Conservation (phyloP, 2,888 invertebrate species). For the Acanthopleura granulata region DNA sequence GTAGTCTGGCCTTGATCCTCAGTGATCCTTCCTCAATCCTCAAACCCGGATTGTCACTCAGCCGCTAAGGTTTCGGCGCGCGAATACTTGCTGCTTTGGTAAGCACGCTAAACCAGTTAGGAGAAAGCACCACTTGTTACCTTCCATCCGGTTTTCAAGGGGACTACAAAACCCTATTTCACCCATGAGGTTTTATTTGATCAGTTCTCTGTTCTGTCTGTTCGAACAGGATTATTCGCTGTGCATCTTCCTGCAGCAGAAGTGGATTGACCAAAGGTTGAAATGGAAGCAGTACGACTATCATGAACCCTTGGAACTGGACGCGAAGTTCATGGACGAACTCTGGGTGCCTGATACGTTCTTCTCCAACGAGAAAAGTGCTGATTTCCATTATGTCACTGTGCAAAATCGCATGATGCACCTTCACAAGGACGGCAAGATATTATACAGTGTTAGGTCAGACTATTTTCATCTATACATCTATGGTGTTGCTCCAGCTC, state of each 20-base stretch:
- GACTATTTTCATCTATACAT: background rate
- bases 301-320: conserved; percentile 17
- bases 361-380: conserved; percentile 19
- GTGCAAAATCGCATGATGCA: conserved; percentile 20
- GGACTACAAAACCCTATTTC: too few relatives aligned
- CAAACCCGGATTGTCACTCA: too few relatives aligned
- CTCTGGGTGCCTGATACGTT: conserved; percentile 18
- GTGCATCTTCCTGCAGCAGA: conserved; percentile 16
- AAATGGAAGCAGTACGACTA: background rate
- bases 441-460: conserved; percentile 17
- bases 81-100: too few relatives aligned
- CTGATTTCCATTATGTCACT: conserved; percentile 10
- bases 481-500: too few relatives aligned
- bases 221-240: conserved; percentile 15
- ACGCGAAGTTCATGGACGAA: conserved; percentile 20
- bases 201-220: too few relatives aligned
- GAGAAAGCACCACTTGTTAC: too few relatives aligned
- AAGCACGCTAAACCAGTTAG: too few relatives aligned
- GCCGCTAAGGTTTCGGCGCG: too few relatives aligned
- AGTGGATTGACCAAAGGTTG: conserved; percentile 5
- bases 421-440: background rate
- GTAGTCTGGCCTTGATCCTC: too few relatives aligned
- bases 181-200: too few relatives aligned
- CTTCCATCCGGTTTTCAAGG: too few relatives aligned
- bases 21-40: too few relatives aligned